Conservation (phyloP, 2,113 vertebrate species). For the Gadus chalcogrammus region DNA sequence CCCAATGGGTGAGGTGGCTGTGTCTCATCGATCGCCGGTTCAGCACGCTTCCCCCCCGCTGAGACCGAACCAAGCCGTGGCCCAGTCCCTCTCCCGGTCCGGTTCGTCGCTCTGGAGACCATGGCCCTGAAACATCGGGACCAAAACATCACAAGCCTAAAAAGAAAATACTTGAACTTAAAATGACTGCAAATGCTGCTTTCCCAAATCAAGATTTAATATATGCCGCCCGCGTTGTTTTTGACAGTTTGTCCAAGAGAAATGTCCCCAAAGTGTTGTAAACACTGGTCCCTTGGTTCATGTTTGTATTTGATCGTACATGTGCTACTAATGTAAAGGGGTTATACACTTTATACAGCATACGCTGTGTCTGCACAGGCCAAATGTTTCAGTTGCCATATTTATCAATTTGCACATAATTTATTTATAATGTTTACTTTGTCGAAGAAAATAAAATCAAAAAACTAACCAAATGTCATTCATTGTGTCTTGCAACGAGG, state of each 20-base stretch:
- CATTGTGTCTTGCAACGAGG: not conserved
- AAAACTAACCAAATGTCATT: conserved; percentile 9
- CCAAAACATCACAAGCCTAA: not conserved
- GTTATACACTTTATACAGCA: not conserved
- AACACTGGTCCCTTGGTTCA: not conserved
- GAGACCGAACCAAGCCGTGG: conserved; percentile 3
- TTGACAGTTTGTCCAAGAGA: not conserved
- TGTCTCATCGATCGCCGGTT: not conserved
- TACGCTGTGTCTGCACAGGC: conserved; percentile 25
- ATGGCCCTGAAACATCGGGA: conserved; percentile 8
- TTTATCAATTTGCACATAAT: conserved; percentile 43
- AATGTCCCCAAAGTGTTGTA: conserved; percentile 19
- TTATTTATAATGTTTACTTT: conserved; percentile 22
- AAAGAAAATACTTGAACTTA: too few species aligned
- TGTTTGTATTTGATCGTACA: conserved; percentile 25
- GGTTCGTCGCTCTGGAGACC: conserved; percentile 19
- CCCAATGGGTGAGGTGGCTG: not conserved
- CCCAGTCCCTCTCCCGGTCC: not conserved
- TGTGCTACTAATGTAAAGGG: conserved; percentile 22
- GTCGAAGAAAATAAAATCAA: conserved; percentile 33
- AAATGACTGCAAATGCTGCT: not conserved
- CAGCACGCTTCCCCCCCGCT: not conserved
- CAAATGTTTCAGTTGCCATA: not conserved
- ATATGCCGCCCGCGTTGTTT: not conserved
- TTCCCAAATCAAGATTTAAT: not conserved